These are phyloP conservation scores for Abramis brama DNA, from an alignment of 2,113 vertebrate species.

Conservation along the genomic window DNA sequence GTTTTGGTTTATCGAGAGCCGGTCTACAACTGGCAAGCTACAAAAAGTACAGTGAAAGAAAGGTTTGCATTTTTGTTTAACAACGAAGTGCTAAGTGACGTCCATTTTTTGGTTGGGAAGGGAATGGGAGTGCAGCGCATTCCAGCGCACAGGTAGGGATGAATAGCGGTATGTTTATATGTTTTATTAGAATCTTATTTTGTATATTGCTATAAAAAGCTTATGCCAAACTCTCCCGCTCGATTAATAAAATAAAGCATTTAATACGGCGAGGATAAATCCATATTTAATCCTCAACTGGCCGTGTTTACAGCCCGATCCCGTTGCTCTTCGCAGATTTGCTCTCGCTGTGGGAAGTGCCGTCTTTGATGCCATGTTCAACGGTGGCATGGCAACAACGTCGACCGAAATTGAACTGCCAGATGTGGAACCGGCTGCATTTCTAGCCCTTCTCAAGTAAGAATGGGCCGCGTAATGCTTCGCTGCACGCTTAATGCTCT, in stretches of 20 bases:
- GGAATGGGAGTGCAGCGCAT: slow-evolving; percentile 85
- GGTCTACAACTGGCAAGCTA: slow-evolving; percentile 87
- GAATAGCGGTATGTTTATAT: slow-evolving; percentile 36
- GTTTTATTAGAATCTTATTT: background rate
- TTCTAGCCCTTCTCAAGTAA: slow-evolving; percentile 89
- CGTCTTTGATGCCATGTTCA: slow-evolving; percentile 90
- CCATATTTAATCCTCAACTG: slow-evolving; percentile 15
- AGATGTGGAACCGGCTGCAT: slow-evolving; percentile 88
- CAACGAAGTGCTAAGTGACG: slow-evolving; percentile 91
- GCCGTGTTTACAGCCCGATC: slow-evolving; percentile 7
- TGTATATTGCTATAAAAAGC: background rate
- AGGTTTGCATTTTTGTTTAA: slow-evolving; percentile 88
- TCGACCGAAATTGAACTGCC: slow-evolving; percentile 89
- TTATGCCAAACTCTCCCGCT: background rate
- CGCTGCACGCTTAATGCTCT: background rate
- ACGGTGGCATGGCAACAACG: slow-evolving; percentile 90
- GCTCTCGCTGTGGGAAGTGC: slow-evolving; percentile 89
- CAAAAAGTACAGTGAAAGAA: slow-evolving; percentile 87
- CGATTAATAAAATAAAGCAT: background rate
- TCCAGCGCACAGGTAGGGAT: slow-evolving; percentile 85
- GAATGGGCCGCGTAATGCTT: slow-evolving; percentile 49
- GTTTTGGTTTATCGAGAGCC: slow-evolving; percentile 79
- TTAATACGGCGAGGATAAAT: background rate
- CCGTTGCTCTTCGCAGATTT: slow-evolving; percentile 73
- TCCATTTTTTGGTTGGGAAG: slow-evolving; percentile 89